Evolutionary conservation across 2,888 invertebrate genomes (phyloP), one percentile per base, ranked within the genome.

Genomic region (Thalpophila matura): DNA sequence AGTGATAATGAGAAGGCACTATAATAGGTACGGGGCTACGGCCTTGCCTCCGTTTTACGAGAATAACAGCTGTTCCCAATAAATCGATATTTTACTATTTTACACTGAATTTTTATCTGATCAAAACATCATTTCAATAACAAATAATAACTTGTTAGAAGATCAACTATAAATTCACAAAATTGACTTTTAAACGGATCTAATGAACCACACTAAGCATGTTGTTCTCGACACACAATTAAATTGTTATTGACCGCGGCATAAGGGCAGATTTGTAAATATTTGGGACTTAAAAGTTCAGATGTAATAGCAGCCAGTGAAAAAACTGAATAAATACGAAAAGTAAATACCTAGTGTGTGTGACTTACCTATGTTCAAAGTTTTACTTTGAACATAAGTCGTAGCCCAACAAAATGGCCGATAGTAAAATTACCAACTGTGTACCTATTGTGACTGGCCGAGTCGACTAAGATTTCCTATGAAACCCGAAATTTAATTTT

Each of bases 11-110:
- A 59, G 38, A 68, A 47, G 14, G 2, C 43, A 38, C 67, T 31
- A 9, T 37, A 60, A 42, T 64, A 37, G 42, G 47, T 69, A n/a
- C n/a, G n/a, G n/a, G n/a, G 16, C 27, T 38, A 14, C 22, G 40
- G 20, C 62, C 63, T 37, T 47, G 62, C 31, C 27, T 54, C 43
- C 18, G 31, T 12, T 37, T 37, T 38, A 46, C 63, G 12, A 67
- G 45, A 57, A 67, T 66, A 62, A 56, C n/a, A n/a, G n/a, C 33
- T 58, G 58, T 46, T 12, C 40, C 57, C 14, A 57, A 63, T 57
- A 46, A 57, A 57, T 67, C 68, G 7, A 63, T 45, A 56, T 12
- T 27, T 40, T 33, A 27, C 10, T 26, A n/a, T 16, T 42, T 22
- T 26, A 20, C 14, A 7, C 18, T 35, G 3, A 4, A 16, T 9